Conservation (phyloP, 2,113 vertebrate species). For the Scytalopus superciliaris region DNA sequence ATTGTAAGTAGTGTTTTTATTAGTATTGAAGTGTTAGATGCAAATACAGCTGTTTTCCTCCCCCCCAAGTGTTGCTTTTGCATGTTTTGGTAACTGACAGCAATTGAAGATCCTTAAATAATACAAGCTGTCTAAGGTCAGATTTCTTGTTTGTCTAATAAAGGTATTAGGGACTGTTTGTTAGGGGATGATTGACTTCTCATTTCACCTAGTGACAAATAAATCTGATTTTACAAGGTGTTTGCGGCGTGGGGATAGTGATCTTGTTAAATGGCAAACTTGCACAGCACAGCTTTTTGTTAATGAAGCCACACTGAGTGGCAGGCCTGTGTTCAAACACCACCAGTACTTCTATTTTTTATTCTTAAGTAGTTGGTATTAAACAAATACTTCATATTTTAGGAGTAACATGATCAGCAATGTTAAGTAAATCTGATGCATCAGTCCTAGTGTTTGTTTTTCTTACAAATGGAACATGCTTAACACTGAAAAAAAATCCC, state of each 20-base stretch:
- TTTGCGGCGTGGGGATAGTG: not conserved
- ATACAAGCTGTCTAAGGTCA: not conserved
- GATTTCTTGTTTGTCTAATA: not conserved
- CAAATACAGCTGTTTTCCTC: not conserved
- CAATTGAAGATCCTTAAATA: not conserved
- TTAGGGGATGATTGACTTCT: not conserved
- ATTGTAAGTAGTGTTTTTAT: not conserved
- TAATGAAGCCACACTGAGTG: not conserved
- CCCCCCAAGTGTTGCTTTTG: not conserved
- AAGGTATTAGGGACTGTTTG: not conserved
- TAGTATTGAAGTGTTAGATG: not conserved
- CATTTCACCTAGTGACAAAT: not conserved
- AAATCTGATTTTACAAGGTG: not conserved
- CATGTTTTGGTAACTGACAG: not conserved
- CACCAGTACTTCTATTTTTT: not conserved
- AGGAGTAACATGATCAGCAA: not conserved
- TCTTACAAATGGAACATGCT: not conserved
- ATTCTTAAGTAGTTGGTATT: not conserved
- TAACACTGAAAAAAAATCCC: not conserved
- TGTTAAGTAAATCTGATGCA: not conserved
- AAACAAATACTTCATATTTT: not conserved
- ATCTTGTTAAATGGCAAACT: not conserved
- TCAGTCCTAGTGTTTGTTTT: not conserved
- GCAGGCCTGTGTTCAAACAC: not conserved
- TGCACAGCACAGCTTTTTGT: not conserved